phyloP scores from a whole-genome alignment of 64 coral and sea anemone genomes.

The Pachyseris speciosa region DNA sequence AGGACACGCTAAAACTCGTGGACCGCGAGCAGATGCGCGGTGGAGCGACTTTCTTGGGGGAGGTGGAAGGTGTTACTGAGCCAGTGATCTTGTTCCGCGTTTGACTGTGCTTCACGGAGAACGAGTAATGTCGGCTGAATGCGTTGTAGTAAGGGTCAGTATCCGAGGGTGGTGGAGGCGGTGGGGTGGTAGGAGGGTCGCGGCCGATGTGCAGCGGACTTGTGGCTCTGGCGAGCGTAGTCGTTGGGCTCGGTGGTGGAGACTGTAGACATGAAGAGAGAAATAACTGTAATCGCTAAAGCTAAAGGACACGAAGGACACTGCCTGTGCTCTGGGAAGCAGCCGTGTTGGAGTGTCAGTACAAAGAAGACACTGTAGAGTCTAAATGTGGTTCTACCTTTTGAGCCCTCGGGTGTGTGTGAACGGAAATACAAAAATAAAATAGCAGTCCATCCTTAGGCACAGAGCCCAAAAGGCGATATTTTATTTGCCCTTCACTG shows the following conservation, averaged over 20 bases:
- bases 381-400: too few relatives aligned
- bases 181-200: slow-evolving; percentile 87
- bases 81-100: slow-evolving; percentile 36
- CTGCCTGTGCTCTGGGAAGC: too few relatives aligned
- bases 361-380: too few relatives aligned
- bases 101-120: slow-evolving; percentile 88
- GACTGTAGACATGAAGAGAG: slow-evolving; percentile 32
- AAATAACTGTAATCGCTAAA: too few relatives aligned
- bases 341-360: too few relatives aligned
- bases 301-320: too few relatives aligned
- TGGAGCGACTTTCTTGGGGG: slow-evolving; percentile 70
- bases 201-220: slow-evolving; percentile 36
- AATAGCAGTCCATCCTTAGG: too few relatives aligned
- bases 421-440: too few relatives aligned
- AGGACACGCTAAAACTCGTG: slow-evolving; percentile 90
- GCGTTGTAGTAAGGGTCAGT: slow-evolving; percentile 90
- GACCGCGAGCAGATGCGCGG: slow-evolving; percentile 56
- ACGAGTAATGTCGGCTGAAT: slow-evolving; percentile 92
- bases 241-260: slow-evolving; percentile 90
- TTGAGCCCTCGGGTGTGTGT: too few relatives aligned
- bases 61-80: slow-evolving; percentile 41
- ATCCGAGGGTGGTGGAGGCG: slow-evolving; percentile 83
- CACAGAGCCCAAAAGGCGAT: too few relatives aligned
- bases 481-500: too few relatives aligned
- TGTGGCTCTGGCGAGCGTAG: slow-evolving; percentile 44